phyloP scores from a whole-genome alignment of 2,888 invertebrate species.

The Chrysolina haemoptera region DNA sequence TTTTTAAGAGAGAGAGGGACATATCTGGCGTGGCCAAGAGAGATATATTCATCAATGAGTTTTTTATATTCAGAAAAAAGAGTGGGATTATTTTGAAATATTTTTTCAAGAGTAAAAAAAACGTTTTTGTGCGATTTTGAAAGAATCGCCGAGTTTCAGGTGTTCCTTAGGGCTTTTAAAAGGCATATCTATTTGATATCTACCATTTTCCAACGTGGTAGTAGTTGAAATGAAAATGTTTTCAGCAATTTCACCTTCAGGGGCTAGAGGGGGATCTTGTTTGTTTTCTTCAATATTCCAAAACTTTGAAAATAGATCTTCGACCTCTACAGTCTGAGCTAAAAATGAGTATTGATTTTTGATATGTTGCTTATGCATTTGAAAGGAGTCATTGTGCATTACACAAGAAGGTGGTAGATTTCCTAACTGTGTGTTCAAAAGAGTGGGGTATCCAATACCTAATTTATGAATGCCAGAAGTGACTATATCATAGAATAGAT shows the following conservation, averaged over 20 bases:
- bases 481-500: constrained; percentile 27
- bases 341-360: constrained; percentile 5
- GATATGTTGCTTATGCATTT: constrained; percentile 4
- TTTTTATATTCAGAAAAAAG: constrained; percentile 30
- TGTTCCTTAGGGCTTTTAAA: constrained; percentile 20
- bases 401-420: background rate
- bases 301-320: constrained; percentile 34
- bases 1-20: constrained; percentile 23
- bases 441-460: background rate
- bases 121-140: constrained; percentile 30
- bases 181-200: constrained; percentile 21
- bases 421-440: constrained; percentile 1
- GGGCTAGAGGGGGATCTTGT: constrained; percentile 12
- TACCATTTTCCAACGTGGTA: background rate
- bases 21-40: constrained; percentile 29
- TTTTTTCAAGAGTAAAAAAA: constrained; percentile 37
- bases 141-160: constrained; percentile 40
- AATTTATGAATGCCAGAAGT: background rate
- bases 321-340: constrained; percentile 11
- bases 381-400: background rate
- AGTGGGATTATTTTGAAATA: constrained; percentile 19
- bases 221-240: constrained; percentile 22
- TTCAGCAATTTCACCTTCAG: constrained; percentile 33
- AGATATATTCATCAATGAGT: constrained; percentile 42
- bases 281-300: constrained; percentile 40